Conservation (phyloP, 1,140 invertebrate species). For the Phortica variegata region DNA sequence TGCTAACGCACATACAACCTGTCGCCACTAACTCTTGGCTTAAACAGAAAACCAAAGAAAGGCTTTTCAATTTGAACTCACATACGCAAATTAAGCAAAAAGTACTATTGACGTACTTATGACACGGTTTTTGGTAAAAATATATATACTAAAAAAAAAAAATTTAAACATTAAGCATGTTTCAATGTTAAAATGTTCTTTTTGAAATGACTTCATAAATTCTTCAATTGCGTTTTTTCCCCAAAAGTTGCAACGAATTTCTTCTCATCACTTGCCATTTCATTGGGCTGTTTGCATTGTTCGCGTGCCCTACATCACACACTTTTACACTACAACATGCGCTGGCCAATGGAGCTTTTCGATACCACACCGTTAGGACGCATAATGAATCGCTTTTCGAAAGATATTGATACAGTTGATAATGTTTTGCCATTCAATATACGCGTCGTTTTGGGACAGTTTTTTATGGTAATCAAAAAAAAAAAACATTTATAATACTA, state of each 20-base stretch:
- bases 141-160: constrained; percentile 5
- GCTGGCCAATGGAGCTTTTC: constrained; percentile 74
- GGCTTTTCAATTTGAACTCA: too few species aligned
- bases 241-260: constrained; percentile 52
- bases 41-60: too few species aligned
- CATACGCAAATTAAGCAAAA: too few species aligned
- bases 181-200: constrained; percentile 5
- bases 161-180: neutral
- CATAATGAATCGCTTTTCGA: constrained; percentile 74
- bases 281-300: constrained; percentile 54
- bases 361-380: constrained; percentile 75
- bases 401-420: constrained; percentile 73
- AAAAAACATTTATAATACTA: too few species aligned
- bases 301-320: constrained; percentile 60
- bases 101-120: too few species aligned
- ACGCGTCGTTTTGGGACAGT: constrained; percentile 49
- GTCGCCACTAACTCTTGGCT: too few species aligned
- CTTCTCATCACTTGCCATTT: constrained; percentile 49
- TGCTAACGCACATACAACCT: too few species aligned
- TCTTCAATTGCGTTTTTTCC: too few species aligned
- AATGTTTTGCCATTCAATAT: constrained; percentile 58
- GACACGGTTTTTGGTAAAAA: too few species aligned
- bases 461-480: constrained; percentile 58
- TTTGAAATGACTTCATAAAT: too few species aligned
- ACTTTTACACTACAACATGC: constrained; percentile 66